Percentiles rank a stretch among this genome's conserved stretches.
These are phyloP conservation scores for Sminthurinus aureus DNA, from an alignment of 2,888 invertebrate genomes.

Conservation along the genomic window DNA sequence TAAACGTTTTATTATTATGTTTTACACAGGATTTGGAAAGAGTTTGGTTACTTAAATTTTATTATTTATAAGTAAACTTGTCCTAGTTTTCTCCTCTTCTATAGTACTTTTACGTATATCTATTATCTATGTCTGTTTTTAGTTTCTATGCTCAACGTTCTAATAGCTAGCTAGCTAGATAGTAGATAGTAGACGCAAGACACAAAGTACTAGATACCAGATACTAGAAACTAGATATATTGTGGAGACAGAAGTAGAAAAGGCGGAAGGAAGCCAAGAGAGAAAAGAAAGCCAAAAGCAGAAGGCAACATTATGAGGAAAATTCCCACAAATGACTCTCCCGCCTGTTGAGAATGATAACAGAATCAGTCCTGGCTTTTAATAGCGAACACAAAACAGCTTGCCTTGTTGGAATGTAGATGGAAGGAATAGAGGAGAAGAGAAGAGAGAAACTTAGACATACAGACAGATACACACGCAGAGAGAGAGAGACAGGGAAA, in stretches of 20 bases:
- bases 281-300: not conserved
- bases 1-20: not conserved
- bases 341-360: constrained; percentile 35
- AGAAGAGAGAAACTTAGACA: not conserved
- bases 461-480: not conserved
- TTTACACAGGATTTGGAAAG: not conserved
- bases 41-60: constrained; percentile 27
- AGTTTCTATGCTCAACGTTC: no score
- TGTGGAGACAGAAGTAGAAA: not conserved
- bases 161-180: no score
- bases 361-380: not conserved
- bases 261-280: no score
- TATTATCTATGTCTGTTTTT: no score
- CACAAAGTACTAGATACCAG: no score
- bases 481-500: not conserved
- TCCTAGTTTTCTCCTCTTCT: not conserved
- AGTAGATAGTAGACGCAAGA: no score
- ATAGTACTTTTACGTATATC: no score
- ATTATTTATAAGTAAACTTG: constrained; percentile 36
- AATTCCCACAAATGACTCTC: constrained; percentile 33
- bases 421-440: not conserved
- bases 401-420: not conserved
- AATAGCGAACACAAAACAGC: not conserved
- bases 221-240: not conserved
- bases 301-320: constrained; percentile 29